Percentiles rank a stretch among this genome's conserved stretches.
These are phyloP conservation scores for Agrilus mali DNA, from an alignment of 2,888 invertebrate genomes.

Conservation along the genomic window DNA sequence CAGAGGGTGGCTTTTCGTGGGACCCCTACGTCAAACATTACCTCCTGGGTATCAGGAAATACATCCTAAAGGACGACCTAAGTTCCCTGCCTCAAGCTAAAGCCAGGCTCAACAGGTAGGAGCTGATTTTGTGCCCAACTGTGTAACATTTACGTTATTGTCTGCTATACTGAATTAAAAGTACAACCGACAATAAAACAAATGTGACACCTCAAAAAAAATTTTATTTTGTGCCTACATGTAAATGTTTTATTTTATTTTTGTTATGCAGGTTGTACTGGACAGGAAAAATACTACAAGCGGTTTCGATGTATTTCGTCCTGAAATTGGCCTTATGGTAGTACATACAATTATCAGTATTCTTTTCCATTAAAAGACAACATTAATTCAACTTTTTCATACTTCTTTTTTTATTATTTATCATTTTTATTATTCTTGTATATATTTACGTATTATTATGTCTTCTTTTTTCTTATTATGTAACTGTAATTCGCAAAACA, in stretches of 20 bases:
- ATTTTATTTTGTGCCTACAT: background rate
- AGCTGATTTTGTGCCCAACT: constrained; percentile 3
- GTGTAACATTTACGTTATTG: background rate
- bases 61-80: constrained; percentile 63
- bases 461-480: too few species aligned
- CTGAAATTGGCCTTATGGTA: constrained; percentile 11
- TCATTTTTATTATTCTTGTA: too few species aligned
- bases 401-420: too few species aligned
- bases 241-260: constrained; percentile 5
- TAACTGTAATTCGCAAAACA: too few species aligned
- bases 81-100: constrained; percentile 51
- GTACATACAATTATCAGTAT: background rate
- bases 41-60: constrained; percentile 72
- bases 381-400: too few species aligned
- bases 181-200: background rate
- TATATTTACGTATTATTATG: too few species aligned
- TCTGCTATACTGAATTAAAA: background rate
- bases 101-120: constrained; percentile 51
- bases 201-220: background rate
- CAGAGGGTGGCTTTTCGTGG: constrained; percentile 54
- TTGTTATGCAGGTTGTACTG: constrained; percentile 54
- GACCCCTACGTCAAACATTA: constrained; percentile 68
- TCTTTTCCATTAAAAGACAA: background rate
- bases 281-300: constrained; percentile 50
- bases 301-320: constrained; percentile 40